These are phyloP conservation scores for Ophion ellenae DNA, from an alignment of 2,888 invertebrate species.

Conservation along the genomic window DNA sequence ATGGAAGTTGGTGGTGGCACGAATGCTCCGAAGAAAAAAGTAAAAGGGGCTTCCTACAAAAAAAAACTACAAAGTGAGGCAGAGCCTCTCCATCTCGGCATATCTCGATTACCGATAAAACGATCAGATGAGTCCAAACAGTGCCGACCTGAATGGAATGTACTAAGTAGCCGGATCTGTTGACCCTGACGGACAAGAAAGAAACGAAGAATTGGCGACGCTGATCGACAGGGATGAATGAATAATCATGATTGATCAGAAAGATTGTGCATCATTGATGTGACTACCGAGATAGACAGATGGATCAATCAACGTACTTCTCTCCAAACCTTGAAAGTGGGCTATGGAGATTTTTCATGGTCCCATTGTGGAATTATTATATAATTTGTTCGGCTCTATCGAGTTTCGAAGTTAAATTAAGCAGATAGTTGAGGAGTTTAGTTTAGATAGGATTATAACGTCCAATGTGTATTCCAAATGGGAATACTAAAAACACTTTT, in stretches of 20 bases:
- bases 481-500: not conserved
- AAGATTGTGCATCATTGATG: not conserved
- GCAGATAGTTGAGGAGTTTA: not conserved
- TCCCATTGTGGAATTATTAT: conserved; percentile 5
- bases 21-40: conserved; percentile 13
- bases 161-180: conserved; percentile 32
- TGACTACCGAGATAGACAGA: conserved; percentile 5
- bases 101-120: conserved; percentile 38
- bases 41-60: conserved; percentile 27
- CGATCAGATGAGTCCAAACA: conserved; percentile 40
- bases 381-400: not conserved
- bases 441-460: not conserved
- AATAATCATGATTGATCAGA: conserved; percentile 34
- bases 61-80: conserved; percentile 3
- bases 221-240: conserved; percentile 50
- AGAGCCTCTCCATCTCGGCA: conserved; percentile 16
- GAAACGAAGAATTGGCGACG: conserved; percentile 20
- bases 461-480: not conserved
- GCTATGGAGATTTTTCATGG: conserved; percentile 35
- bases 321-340: not conserved
- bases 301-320: conserved; percentile 23
- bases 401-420: not conserved
- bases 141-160: conserved; percentile 30
- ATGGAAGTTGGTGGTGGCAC: not conserved
- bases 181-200: conserved; percentile 28